Evolutionary conservation across 2,113 vertebrate genomes (phyloP), one percentile per base, ranked within the genome.

Genomic region (Maccullochella peelii): DNA sequence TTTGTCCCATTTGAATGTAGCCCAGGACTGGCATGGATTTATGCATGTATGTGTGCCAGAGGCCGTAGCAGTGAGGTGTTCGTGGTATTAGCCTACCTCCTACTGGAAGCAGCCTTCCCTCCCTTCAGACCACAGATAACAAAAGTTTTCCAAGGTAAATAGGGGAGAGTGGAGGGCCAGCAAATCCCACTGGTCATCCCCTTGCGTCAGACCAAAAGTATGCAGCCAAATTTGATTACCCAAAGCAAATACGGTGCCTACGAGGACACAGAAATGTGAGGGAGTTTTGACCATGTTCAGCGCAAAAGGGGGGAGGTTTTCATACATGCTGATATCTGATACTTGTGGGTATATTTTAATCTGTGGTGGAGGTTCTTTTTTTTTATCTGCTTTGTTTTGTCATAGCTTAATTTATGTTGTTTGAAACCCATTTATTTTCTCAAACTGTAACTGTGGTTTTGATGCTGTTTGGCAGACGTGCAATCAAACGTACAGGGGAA

Each of bases 41-140:
- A 8, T 75, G 52, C 27, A 21, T 33, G 69, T 50, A 44, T 74
- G 68, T 80, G 82, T 74, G 85, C 79, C 78, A 85, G 81, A 84
- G 73, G 77, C 83, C 76, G 38, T 8, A 38, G 38, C 82, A 81
- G 77, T 16, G 68, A 86, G 82, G 87, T 81, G 86, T 86, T 85
- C 57, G 55, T 86, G 89, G 93, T 92, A 88, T 92, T 88, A 92
- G 91, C 62, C 91, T 81, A 94, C 94, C 95, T 94, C 94, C 94
- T 94, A 71, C 94, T 94, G 94, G 95, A 95, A 79, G 92, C 82
- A 73, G 74, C 74, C 49, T 61, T 78, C 70, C 86, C 86, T 86
- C 87, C 86, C 80, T 70, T 79, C 58, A 83, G n/a, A 88, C 87
- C 87, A 72, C 90, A 89, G 89, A 91, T 90, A 94, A 89, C 82